Evolutionary conservation across 2,888 invertebrate genomes (phyloP).

Genomic region (Lagria hirta): DNA sequence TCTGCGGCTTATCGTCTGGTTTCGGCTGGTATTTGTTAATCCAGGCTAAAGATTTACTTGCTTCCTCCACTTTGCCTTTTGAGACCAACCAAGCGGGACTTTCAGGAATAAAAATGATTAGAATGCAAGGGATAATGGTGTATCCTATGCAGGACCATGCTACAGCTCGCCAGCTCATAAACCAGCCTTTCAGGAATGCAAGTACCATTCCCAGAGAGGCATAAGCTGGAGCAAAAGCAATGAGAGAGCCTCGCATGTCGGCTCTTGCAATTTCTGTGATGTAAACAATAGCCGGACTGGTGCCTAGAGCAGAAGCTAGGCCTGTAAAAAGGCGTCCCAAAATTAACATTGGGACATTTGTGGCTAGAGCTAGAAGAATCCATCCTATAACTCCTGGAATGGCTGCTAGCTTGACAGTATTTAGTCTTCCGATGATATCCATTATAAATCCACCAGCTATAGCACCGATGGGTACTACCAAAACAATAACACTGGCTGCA

Average conservation of each 20-base stretch:
- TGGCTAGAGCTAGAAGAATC: constrained; percentile 59
- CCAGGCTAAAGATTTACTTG: constrained; percentile 58
- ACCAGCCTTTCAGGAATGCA: constrained; percentile 59
- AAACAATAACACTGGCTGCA: constrained; percentile 60
- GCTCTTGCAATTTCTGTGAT: constrained; percentile 64
- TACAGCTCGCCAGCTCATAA: constrained; percentile 58
- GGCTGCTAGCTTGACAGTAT: constrained; percentile 59
- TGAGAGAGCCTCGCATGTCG: constrained; percentile 62
- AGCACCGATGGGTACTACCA: constrained; percentile 60
- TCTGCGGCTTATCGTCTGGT: constrained; percentile 53
- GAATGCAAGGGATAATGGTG: constrained; percentile 56
- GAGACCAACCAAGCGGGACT: constrained; percentile 63
- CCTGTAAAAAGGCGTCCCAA: constrained; percentile 59
- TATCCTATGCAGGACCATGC: constrained; percentile 60
- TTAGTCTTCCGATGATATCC: constrained; percentile 59
- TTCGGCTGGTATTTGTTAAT: constrained; percentile 55
- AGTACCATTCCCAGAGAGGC: constrained; percentile 64
- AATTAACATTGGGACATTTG: constrained; percentile 57
- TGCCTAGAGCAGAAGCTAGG: constrained; percentile 59
- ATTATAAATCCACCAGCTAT: constrained; percentile 59
- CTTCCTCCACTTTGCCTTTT: constrained; percentile 58
- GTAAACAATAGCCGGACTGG: constrained; percentile 64
- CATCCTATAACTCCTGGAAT: constrained; percentile 60
- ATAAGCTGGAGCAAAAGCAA: constrained; percentile 60
- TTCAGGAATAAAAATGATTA: constrained; percentile 60